phyloP scores from a whole-genome alignment of 2,888 invertebrate species.

The Limnephilus lunatus region DNA sequence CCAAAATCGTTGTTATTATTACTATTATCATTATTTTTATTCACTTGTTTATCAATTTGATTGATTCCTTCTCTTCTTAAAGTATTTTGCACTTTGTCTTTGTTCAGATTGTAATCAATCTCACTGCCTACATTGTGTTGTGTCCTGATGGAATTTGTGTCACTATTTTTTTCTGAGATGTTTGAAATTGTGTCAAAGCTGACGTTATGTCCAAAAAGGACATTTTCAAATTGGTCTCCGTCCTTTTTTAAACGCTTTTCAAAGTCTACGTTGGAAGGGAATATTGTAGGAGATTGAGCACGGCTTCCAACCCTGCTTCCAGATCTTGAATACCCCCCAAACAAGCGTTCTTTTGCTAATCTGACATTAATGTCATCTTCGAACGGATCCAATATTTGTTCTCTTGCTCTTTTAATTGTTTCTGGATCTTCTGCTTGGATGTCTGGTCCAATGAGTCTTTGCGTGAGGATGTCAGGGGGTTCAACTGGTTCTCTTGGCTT shows the following conservation, averaged over 20 bases:
- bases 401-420: conserved; percentile 58
- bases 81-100: neutral
- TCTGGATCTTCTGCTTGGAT: conserved; percentile 41
- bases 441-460: conserved; percentile 41
- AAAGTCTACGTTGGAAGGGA: conserved; percentile 63
- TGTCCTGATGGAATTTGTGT: conserved; percentile 60
- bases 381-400: conserved; percentile 63
- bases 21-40: neutral
- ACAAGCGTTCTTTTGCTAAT: conserved; percentile 63
- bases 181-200: conserved; percentile 58
- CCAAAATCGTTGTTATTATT: conserved; percentile 12
- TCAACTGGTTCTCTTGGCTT: conserved; percentile 67
- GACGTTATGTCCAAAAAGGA: conserved; percentile 56
- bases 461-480: conserved; percentile 38
- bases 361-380: conserved; percentile 65
- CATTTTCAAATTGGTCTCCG: conserved; percentile 47
- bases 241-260: conserved; percentile 57
- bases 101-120: neutral
- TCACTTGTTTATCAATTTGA: neutral
- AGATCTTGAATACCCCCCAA: conserved; percentile 59
- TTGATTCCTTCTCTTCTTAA: neutral
- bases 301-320: conserved; percentile 54
- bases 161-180: conserved; percentile 61
- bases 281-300: conserved; percentile 61
- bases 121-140: conserved; percentile 2